Conservation (phyloP, 1,140 invertebrate genomes). For the Drosophila pseudoobscura region DNA sequence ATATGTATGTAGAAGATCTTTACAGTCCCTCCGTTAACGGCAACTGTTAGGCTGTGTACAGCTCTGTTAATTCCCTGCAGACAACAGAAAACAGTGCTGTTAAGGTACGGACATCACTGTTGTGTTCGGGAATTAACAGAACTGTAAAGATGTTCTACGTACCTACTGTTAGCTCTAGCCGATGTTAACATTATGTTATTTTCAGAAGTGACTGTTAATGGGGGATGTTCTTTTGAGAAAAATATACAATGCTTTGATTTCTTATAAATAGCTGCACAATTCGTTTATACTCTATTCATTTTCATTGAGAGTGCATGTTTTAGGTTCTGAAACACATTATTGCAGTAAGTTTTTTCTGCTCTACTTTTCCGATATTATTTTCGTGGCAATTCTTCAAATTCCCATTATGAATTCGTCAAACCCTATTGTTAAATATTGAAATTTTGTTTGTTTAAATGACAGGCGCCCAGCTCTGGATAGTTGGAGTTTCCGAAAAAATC, state of each 20-base stretch:
- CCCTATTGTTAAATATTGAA: constrained; percentile 60
- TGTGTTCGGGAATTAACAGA: no score
- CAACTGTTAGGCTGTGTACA: no score
- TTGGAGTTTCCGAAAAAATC: constrained; percentile 28
- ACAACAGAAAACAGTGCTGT: no score
- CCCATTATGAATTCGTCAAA: constrained; percentile 18
- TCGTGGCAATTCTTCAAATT: neutral
- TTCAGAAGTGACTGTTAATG: neutral
- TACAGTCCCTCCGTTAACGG: no score
- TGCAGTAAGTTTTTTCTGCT: no score
- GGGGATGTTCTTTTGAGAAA: neutral
- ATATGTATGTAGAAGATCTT: no score
- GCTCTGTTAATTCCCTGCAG: no score
- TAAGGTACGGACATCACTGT: no score
- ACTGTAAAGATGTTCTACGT: neutral
- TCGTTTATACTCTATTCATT: neutral
- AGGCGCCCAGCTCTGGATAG: constrained; percentile 58
- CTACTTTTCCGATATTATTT: neutral
- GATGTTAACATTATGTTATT: neutral
- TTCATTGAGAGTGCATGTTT: no score
- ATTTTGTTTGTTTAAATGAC: constrained; percentile 62
- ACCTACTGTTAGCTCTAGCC: no score
- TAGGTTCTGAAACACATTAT: no score
- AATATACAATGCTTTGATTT: neutral
- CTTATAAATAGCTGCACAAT: no score